A percentile compares a stretch with the other conserved stretches of the same genome.
These are phyloP conservation scores for Pandemis heparana DNA, from an alignment of 2,888 invertebrate genomes.

Conservation along the genomic window DNA sequence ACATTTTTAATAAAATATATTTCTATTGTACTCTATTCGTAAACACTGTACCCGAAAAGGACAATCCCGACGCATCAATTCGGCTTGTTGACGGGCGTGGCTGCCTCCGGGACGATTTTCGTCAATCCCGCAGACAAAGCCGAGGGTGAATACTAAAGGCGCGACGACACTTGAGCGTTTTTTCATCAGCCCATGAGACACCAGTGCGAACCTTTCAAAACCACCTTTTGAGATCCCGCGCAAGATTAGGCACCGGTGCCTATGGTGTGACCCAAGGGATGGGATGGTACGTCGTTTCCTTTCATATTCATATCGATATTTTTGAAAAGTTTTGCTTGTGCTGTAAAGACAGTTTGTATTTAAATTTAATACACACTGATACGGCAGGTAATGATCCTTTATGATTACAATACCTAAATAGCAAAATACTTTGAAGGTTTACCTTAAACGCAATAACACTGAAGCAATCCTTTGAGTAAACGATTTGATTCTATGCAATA, in stretches of 20 bases:
- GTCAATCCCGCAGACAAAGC: constrained; percentile 82
- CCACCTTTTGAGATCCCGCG: constrained; percentile 81
- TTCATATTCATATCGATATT: not conserved
- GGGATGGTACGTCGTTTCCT: constrained; percentile 36
- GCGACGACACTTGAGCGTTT: constrained; percentile 76
- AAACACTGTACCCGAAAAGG: constrained; percentile 5
- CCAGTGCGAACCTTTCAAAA: constrained; percentile 74
- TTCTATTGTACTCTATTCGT: not conserved
- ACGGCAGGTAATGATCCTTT: no score
- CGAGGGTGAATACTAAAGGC: constrained; percentile 81
- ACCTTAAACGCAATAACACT: no score
- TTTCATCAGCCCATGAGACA: constrained; percentile 81
- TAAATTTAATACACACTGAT: no score
- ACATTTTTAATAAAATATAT: not conserved
- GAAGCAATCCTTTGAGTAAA: no score
- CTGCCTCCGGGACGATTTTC: constrained; percentile 71
- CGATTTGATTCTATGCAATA: no score
- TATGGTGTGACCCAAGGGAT: constrained; percentile 67
- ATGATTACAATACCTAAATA: no score
- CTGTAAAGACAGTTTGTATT: no score
- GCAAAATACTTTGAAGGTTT: no score
- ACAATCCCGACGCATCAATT: constrained; percentile 20
- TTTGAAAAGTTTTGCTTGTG: not conserved
- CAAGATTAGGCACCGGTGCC: constrained; percentile 84
- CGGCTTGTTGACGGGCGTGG: constrained; percentile 45